Base-by-base conservation (phyloP, 1,140 invertebrate genomes). In the Drosophila nasuta region DNA sequence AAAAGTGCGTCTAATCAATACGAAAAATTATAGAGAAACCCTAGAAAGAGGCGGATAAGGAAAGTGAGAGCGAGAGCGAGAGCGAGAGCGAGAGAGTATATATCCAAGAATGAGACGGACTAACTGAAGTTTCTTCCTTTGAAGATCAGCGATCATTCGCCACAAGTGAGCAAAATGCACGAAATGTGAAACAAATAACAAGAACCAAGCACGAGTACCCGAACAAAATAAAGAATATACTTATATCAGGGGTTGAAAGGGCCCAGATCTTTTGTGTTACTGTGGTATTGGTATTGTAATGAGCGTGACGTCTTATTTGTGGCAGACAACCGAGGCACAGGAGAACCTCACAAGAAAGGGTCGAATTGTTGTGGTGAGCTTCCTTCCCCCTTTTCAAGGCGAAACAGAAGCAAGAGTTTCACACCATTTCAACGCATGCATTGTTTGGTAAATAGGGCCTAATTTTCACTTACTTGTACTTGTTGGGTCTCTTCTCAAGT, bases 111-210 rank as follows among this genome's bases (percentile, higher is more conserved):
- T 25, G 20, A 25, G 20, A 25, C 35, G 35, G 8, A 10, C 35
- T 6, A 8, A 38, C 7, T 10, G 35, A 38, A 54, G 58, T 46
- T 35, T 10, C 49, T 62, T 17, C 35, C 52, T 75, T 63, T 75
- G 72, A 75, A 70, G 72, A 71, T 71, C 73, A 28, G 52, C 72
- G 72, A 68, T 58, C 59, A 43, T 75, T 68, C 28, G 43, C 28
- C 74, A 88, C 62, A 88, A 86, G 82, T 86, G 82, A 86, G 82
- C 82, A 86, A 86, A 86, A 77, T 67, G 70, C 65, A 69, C 72
- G 45, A 75, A 87, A 77, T 83, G 67, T 75, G 83, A 88, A 88
- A 88, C 85, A 88, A 89, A 88, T 83, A 88, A 88, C 85, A 88
- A 87, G 77, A 63, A 43, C 70, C 67, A 41, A 59, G 28, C 45